Evolutionary conservation across 2,797 vertebrate genomes (phyloP), one percentile per base, ranked within the genome.

Genomic region (Sebastes kiyomatsui): DNA sequence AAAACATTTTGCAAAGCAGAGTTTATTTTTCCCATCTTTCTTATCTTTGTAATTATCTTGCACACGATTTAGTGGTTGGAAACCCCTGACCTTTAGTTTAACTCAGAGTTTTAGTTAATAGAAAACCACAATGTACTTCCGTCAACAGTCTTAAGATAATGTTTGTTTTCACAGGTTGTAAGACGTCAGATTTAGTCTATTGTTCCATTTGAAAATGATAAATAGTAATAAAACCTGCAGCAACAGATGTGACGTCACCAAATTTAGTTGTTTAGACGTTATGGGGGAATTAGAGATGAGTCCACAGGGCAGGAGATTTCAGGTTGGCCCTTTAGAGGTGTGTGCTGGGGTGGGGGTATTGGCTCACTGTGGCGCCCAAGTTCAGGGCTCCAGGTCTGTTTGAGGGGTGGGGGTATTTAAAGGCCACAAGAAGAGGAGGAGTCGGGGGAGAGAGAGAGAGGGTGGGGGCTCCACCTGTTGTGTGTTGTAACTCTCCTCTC

Each of bases 381-480:
- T 88, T 88, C 80, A 84, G 82, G 85, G 65, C 70, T 74, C 59
- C 59, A 7, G 67, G 78, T 79, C 70, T 85, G 71, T 79, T 32
- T 84, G 60, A 65, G 35, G 62, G 67, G 42, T 13, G 60, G 56
- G 32, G 56, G 64, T 85, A 91, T 90, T 92, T 89, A 85, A 87
- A 88, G 86, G 75, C 62, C 67, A 30, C 33, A 27, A 35, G 11
- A 60, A 33, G 73, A 71, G 75, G 23, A 28, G 64, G 27, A 13
- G 54, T 2, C 1, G 13, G 46, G 5, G 9, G 49, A 9, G 32
- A 42, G 38, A 42, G 54, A 3, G 16, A 11, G 54, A 22, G 0
- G 20, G 0, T 9, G 25, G 28, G 8, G 49, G 58, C 46, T 80
- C 77, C 92, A 93, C 89, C 93, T 94, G 92, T 89, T 74, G 65